These are phyloP conservation scores for Mus pahari DNA, from an alignment of 2,113 vertebrate genomes.

Conservation along the genomic window DNA sequence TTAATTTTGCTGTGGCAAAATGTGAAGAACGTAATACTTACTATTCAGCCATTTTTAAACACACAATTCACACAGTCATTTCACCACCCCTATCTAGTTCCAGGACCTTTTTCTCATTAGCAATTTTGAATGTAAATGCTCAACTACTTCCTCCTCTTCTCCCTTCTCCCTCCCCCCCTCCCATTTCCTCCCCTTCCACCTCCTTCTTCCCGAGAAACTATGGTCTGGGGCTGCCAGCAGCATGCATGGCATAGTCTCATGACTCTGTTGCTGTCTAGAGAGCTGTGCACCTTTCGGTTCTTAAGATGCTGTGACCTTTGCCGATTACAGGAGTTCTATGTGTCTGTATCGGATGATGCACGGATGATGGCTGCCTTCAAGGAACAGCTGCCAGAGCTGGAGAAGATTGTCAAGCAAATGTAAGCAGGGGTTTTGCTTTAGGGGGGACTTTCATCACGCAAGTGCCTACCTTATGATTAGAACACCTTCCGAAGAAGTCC, in stretches of 20 bases:
- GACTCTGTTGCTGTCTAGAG: constrained; percentile 64
- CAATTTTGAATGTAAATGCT: background rate
- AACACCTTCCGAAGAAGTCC: background rate
- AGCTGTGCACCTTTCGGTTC: constrained; percentile 47
- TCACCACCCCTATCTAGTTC: background rate
- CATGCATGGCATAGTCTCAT: constrained; percentile 55
- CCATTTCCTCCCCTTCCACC: background rate
- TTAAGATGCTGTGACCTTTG: constrained; percentile 84
- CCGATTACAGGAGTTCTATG: constrained; percentile 93
- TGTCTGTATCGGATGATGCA: constrained; percentile 94
- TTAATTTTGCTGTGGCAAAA: constrained; percentile 4
- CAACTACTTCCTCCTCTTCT: background rate
- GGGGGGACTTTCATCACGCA: background rate
- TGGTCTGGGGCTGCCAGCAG: constrained; percentile 45
- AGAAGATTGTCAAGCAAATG: constrained; percentile 94
- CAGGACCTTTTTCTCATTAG: background rate
- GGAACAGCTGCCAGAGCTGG: constrained; percentile 94
- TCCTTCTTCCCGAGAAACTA: background rate
- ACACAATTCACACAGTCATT: background rate
- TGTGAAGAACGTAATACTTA: background rate
- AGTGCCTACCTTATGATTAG: background rate
- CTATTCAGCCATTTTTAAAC: background rate
- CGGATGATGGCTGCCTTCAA: constrained; percentile 91
- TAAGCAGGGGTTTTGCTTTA: constrained; percentile 85
- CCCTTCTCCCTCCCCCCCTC: too few species aligned